Evolutionary conservation across 2,888 invertebrate genomes (phyloP), one percentile per base, ranked within the genome.

Genomic region (Arenicola marina): DNA sequence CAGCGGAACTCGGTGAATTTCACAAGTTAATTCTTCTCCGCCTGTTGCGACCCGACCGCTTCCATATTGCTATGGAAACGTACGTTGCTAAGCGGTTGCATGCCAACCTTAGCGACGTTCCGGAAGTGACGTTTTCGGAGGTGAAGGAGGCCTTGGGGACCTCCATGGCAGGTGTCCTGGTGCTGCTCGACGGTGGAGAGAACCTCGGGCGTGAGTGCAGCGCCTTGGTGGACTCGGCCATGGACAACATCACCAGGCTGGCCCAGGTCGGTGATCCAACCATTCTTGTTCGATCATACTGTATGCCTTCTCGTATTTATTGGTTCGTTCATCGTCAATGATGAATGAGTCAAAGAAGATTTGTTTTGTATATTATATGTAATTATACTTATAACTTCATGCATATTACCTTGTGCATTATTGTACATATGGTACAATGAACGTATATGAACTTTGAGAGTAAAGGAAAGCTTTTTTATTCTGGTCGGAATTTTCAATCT

Each of bases 21-120:
- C 81, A 81, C 68, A 76, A 78, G 46, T 69, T 82, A 2, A 66
- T 82, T n/a, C 61, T 82, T n/a, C 66, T 82, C 21, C 73, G 82
- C 21, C 78, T 82, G 74, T 68, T 82, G 34, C 70, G 82, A n/a
- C 80, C 79, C 7, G 82, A 82, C 67, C 74, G 82, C 43, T 71
- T 82, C n/a, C 79, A 76, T 4, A 62, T 68, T 21, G 79, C 81
- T 21, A 71, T 81, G 56, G 60, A 73, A 3, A 68, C 67, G 38
- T 81, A 81, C 66, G 76, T 80, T 46, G 73, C 74, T 61, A 70
- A 73, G 33, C 74, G 77, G 62, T 74, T 80, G 4, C 21, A 26
- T 21, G 26, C 58, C 2, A 51, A 55, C 26, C 33, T 43, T 21
- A 55, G 57, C 4, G 46, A 28, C 4, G n/a, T 18, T 2, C n/a